A percentile compares a stretch with the other conserved stretches of the same genome.
Evolutionary conservation across 2,797 vertebrate species (phyloP).

Genomic region (Peromyscus aztecus): DNA sequence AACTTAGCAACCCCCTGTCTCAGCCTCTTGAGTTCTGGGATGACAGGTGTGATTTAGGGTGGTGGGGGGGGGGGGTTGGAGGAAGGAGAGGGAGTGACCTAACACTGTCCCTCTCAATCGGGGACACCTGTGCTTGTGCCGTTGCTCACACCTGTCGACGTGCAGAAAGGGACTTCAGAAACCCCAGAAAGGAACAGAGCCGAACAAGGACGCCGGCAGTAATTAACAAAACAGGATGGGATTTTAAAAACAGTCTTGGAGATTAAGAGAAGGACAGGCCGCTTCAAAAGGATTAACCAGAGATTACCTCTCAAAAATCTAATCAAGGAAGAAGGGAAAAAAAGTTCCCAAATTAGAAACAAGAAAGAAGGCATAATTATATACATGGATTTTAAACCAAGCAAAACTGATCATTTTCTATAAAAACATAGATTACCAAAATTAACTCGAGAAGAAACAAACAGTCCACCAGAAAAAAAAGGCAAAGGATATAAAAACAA

Average conservation of each 20-base stretch:
- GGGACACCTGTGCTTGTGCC: not conserved
- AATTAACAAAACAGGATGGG: constrained; percentile 13
- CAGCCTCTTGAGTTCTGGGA: not conserved
- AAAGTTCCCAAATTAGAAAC: constrained; percentile 66
- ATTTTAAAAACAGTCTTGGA: not conserved
- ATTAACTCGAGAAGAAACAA: constrained; percentile 77
- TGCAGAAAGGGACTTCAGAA: not conserved
- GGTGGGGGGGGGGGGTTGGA: too few relatives aligned
- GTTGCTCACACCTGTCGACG: not conserved
- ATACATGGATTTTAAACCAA: constrained; percentile 53
- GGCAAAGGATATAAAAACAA: too few relatives aligned
- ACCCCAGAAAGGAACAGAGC: constrained; percentile 54
- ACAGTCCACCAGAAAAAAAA: constrained; percentile 47
- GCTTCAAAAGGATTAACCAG: constrained; percentile 42
- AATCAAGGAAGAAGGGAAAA: constrained; percentile 46
- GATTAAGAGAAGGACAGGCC: constrained; percentile 50
- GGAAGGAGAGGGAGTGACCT: not conserved
- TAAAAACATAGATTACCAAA: constrained; percentile 78
- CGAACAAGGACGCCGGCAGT: not conserved
- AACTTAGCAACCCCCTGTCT: not conserved
- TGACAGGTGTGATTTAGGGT: not conserved
- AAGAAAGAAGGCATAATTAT: constrained; percentile 71
- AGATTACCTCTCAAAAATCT: constrained; percentile 42
- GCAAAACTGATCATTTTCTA: constrained; percentile 75
- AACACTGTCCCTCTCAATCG: not conserved